Percentiles rank a stretch among this genome's conserved stretches.
phyloP scores from a whole-genome alignment of 2,113 vertebrate species.

The Chinchilla lanigera region DNA sequence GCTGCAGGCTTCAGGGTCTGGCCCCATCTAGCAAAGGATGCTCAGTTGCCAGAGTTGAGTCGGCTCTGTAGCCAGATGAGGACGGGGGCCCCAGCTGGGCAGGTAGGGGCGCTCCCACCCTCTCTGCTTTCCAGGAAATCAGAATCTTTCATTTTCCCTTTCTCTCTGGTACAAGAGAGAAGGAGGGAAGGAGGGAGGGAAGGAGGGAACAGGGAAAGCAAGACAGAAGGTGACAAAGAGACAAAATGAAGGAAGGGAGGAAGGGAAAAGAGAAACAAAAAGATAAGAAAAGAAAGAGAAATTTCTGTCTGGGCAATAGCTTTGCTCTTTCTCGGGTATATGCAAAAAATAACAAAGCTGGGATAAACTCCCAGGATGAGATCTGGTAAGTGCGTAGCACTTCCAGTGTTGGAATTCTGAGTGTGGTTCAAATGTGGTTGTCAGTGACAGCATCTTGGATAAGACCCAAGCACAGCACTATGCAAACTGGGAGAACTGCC shows the following conservation, averaged over 20 bases:
- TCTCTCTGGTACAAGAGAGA: background rate
- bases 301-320: background rate
- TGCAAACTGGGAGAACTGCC: background rate
- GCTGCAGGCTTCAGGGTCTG: background rate
- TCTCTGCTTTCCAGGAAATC: slow-evolving; percentile 2
- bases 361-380: background rate
- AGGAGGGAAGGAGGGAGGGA: background rate
- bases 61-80: background rate
- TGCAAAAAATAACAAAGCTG: background rate
- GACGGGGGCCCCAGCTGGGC: background rate
- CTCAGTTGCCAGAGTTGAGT: background rate
- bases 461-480: background rate
- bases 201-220: background rate
- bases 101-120: background rate
- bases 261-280: background rate
- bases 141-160: background rate
- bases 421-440: background rate
- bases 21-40: background rate
- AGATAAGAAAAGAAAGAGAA: background rate
- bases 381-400: fast-evolving
- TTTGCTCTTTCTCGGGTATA: background rate
- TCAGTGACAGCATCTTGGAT: background rate
- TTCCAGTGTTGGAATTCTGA: too few species aligned
- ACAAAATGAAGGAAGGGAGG: background rate
- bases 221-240: too few species aligned